These are phyloP conservation scores for Chelon auratus DNA, from an alignment of 2,797 vertebrate species.

Conservation along the genomic window DNA sequence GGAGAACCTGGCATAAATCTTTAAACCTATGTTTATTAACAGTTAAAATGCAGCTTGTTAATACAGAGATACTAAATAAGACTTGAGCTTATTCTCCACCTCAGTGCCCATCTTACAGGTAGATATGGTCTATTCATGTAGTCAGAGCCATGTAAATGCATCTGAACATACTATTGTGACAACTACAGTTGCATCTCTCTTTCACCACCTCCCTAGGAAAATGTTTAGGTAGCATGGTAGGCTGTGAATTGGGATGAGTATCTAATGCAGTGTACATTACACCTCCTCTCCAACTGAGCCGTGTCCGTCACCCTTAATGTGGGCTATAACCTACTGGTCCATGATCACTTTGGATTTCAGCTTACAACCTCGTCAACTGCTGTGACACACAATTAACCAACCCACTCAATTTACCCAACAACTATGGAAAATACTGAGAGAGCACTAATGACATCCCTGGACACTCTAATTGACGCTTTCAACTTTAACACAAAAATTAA, in stretches of 20 bases:
- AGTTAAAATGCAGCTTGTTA: background rate
- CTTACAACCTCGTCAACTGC: constrained; percentile 47
- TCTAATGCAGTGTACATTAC: background rate
- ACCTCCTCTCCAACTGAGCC: constrained; percentile 15
- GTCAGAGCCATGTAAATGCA: background rate
- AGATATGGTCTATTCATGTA: constrained; percentile 1
- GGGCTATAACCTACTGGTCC: constrained; percentile 48
- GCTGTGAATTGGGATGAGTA: constrained; percentile 5
- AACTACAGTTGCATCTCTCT: background rate
- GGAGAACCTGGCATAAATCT: too few species aligned
- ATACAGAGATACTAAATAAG: background rate
- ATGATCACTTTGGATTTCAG: constrained; percentile 56
- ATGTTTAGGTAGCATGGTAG: background rate
- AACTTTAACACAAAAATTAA: constrained; percentile 66
- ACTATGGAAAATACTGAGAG: constrained; percentile 57
- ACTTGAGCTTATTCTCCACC: constrained; percentile 15
- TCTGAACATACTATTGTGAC: background rate
- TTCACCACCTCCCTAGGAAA: background rate
- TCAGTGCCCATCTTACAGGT: background rate
- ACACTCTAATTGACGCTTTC: constrained; percentile 69
- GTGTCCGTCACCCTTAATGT: constrained; percentile 50
- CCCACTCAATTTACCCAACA: constrained; percentile 63
- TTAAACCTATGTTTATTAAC: background rate
- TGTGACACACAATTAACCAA: constrained; percentile 64
- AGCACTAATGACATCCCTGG: constrained; percentile 66